These are phyloP conservation scores for Hirudinaria manillensis DNA, from an alignment of 2,888 invertebrate species.

Conservation along the genomic window DNA sequence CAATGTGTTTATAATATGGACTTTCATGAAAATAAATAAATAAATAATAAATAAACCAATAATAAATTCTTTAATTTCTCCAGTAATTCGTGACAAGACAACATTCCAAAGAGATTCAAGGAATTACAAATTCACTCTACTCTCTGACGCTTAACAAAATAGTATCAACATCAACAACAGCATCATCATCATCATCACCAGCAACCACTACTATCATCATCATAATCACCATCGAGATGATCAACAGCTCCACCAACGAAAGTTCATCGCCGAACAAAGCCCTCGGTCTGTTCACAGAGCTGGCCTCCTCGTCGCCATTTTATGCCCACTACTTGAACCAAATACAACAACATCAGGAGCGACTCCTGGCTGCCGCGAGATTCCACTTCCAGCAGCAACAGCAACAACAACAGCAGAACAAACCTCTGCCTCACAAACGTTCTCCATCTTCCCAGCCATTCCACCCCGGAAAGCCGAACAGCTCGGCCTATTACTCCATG, in stretches of 20 bases:
- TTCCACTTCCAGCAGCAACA: conserved; percentile 22
- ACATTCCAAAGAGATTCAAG: no score
- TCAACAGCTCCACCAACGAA: no score
- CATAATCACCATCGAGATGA: no score
- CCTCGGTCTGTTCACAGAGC: conserved; percentile 18
- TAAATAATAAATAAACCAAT: no score
- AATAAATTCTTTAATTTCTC: no score
- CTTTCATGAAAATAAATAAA: no score
- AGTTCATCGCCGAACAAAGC: not conserved
- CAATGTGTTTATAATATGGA: no score
- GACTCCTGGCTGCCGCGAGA: conserved; percentile 4
- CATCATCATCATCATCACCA: not conserved
- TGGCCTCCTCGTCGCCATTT: not conserved
- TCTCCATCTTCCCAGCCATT: not conserved
- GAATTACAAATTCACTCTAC: no score
- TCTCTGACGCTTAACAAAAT: no score
- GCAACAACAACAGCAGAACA: conserved; percentile 15
- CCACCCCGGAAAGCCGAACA: not conserved
- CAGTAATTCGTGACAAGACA: no score
- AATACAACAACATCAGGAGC: conserved; percentile 23
- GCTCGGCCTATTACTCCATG: not conserved
- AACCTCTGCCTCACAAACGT: conserved; percentile 19
- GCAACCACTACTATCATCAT: not conserved
- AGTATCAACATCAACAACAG: not conserved
- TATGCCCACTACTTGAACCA: not conserved